phyloP scores from a whole-genome alignment of 2,113 vertebrate genomes.

The Nanorana parkeri region DNA sequence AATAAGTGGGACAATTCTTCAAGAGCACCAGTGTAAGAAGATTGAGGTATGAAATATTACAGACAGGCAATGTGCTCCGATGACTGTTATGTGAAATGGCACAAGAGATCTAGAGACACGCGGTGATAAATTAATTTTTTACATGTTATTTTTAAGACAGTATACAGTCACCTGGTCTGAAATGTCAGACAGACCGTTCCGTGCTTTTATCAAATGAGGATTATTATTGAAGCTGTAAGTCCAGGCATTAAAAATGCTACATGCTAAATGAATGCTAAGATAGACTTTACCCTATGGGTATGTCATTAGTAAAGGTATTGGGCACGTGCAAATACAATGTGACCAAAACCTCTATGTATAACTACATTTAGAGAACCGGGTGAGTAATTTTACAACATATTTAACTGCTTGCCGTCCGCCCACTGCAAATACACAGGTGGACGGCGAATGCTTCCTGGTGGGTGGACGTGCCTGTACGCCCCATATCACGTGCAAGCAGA shows the following conservation, averaged over 20 bases:
- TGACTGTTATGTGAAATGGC: constrained; percentile 37
- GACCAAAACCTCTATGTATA: no score
- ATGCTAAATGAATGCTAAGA: no score
- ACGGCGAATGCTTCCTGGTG: no score
- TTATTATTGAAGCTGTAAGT: not conserved
- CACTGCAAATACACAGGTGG: no score
- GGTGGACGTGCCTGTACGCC: no score
- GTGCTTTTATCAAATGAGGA: not conserved
- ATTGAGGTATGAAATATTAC: constrained; percentile 46
- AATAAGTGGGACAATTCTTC: constrained; percentile 43
- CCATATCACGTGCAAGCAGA: no score
- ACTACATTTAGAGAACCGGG: no score
- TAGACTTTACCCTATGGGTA: no score
- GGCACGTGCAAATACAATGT: no score
- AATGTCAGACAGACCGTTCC: constrained; percentile 14
- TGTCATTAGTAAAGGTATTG: no score
- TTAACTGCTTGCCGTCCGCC: no score
- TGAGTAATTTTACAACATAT: no score
- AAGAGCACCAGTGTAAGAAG: constrained; percentile 36
- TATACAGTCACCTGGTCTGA: not conserved
- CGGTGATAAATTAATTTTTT: constrained; percentile 42
- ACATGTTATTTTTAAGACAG: constrained; percentile 42
- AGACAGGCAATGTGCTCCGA: constrained; percentile 18
- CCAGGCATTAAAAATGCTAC: not conserved
- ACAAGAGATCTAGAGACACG: constrained; percentile 17